Percentiles rank a stretch among this genome's conserved stretches.
phyloP scores from a whole-genome alignment of 2,888 invertebrate genomes.

The Rotaria magnacalcarata region DNA sequence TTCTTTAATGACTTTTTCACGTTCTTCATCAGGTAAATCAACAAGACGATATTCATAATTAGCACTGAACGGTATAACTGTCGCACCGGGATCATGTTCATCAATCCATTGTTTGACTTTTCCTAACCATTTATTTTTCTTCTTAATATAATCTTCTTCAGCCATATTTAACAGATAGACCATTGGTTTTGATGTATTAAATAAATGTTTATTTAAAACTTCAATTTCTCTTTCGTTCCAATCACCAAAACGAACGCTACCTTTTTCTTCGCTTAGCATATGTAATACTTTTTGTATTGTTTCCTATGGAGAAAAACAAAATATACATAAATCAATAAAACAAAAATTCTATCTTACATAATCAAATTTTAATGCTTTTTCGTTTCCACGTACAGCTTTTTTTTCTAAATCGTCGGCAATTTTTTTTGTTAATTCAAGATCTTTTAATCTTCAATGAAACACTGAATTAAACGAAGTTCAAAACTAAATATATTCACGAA shows the following conservation, averaged over 20 bases:
- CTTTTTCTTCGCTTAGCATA: constrained; percentile 78
- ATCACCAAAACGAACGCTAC: constrained; percentile 83
- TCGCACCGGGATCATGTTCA: constrained; percentile 85
- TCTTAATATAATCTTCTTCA: constrained; percentile 87
- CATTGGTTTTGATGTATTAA: constrained; percentile 92
- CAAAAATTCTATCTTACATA: constrained; percentile 64
- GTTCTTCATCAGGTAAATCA: constrained; percentile 65
- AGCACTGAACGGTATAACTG: constrained; percentile 86
- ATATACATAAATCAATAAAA: no score
- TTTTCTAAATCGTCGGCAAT: constrained; percentile 78
- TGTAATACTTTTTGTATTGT: constrained; percentile 43
- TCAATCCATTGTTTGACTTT: constrained; percentile 75
- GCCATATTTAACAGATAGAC: constrained; percentile 93
- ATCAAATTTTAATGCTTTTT: constrained; percentile 92
- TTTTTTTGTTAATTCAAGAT: constrained; percentile 78
- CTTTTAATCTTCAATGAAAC: constrained; percentile 71
- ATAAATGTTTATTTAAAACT: constrained; percentile 86
- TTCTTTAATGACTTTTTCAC: constrained; percentile 38
- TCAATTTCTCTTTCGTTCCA: constrained; percentile 95
- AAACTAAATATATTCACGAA: background rate
- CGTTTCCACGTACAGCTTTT: constrained; percentile 72
- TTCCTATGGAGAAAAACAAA: background rate
- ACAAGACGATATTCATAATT: constrained; percentile 77
- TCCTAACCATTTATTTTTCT: constrained; percentile 88
- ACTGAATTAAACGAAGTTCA: background rate